Percentiles rank a stretch among this genome's conserved stretches.
Evolutionary conservation across 35 echinoderm and acorn worm species (phyloP).

Genomic region (Diadema setosum): DNA sequence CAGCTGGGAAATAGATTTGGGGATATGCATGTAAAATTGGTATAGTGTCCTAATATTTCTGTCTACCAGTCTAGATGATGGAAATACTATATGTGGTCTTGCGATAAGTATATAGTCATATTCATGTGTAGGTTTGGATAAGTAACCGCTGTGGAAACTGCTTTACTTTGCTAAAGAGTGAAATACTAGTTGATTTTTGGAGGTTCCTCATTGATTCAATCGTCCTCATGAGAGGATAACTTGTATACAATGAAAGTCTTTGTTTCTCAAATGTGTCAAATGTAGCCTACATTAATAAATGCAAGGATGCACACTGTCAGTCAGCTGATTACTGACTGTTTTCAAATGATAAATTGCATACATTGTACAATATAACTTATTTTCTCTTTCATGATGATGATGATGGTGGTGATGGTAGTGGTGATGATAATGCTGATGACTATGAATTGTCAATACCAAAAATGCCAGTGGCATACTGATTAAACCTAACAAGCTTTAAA

Average conservation of each 20-base stretch:
- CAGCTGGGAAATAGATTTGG: neutral
- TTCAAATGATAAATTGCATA: neutral
- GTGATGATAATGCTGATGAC: neutral
- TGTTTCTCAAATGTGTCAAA: neutral
- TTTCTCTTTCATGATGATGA: neutral
- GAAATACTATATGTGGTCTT: neutral
- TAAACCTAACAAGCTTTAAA: too few species aligned
- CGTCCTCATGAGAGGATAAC: too few species aligned
- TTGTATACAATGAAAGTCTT: neutral
- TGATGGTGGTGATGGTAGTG: neutral
- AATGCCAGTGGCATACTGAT: too few species aligned
- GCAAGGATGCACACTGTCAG: too few species aligned
- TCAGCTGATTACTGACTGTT: neutral
- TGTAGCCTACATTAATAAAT: too few species aligned
- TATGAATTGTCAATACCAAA: too few species aligned
- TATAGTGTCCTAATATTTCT: too few species aligned
- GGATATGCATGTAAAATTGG: neutral
- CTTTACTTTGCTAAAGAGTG: neutral
- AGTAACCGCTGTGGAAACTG: neutral
- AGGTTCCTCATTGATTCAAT: too few species aligned
- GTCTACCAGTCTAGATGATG: neutral
- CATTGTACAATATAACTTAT: neutral
- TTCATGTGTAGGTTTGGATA: neutral
- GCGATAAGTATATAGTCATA: neutral
- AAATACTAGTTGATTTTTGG: neutral